Percentiles rank a stretch among this genome's conserved stretches.
Evolutionary conservation across 2,113 vertebrate genomes (phyloP).

Genomic region (Nycticebus coucang): DNA sequence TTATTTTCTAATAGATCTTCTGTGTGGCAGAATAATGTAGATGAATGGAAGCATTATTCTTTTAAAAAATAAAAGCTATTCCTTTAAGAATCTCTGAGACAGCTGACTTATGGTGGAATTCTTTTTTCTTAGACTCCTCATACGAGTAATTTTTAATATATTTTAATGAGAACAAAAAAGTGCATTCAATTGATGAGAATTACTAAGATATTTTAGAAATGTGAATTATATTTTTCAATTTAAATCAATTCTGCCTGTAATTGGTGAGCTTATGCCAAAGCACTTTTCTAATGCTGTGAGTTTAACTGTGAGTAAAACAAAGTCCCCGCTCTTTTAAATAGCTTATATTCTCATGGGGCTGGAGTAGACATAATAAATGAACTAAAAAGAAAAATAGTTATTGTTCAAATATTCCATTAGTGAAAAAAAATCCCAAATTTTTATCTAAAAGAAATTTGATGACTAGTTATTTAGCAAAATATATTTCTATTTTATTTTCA

Average conservation of each 20-base stretch:
- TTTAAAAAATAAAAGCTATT: neutral
- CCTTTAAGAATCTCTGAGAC: conserved; percentile 58
- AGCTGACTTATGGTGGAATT: conserved; percentile 47
- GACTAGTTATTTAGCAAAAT: neutral
- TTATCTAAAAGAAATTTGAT: neutral
- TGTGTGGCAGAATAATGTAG: conserved; percentile 37
- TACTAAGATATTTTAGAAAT: conserved; percentile 78
- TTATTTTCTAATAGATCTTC: conserved; percentile 71
- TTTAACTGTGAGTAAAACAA: neutral
- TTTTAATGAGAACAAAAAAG: conserved; percentile 33
- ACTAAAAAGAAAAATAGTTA: neutral
- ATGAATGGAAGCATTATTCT: conserved; percentile 34
- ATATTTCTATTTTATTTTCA: neutral
- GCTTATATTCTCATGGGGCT: neutral
- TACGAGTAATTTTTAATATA: conserved; percentile 66
- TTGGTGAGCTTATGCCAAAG: neutral
- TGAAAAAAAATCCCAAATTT: conserved; percentile 25
- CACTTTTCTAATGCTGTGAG: neutral
- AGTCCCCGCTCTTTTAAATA: neutral
- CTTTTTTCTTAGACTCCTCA: conserved; percentile 65
- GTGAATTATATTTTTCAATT: conserved; percentile 3
- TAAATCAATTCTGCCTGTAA: neutral
- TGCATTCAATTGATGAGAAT: conserved; percentile 54
- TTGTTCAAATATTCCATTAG: conserved; percentile 9
- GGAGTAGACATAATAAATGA: neutral